A percentile compares a stretch with the other conserved stretches of the same genome.
These are phyloP conservation scores for Paracyclopina nana DNA, from an alignment of 1,140 invertebrate species.

Conservation along the genomic window DNA sequence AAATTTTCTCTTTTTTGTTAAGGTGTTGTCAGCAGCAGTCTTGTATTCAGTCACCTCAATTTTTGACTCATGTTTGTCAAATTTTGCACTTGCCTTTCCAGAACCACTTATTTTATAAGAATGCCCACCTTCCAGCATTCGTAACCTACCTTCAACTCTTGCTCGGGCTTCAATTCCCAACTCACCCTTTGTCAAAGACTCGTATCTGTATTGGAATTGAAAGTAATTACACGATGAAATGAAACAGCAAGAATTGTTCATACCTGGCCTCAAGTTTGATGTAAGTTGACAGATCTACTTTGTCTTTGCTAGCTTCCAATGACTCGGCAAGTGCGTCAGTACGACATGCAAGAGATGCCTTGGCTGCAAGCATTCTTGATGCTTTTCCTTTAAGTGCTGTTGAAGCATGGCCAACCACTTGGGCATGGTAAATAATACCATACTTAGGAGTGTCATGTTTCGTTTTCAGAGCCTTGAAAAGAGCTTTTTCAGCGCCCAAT, in stretches of 20 bases:
- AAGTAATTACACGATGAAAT: too few relatives aligned
- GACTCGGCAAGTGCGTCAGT: constrained; percentile 94
- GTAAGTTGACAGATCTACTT: too few relatives aligned
- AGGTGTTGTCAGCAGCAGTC: constrained; percentile 28
- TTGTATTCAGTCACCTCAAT: constrained; percentile 31
- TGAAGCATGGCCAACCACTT: constrained; percentile 66
- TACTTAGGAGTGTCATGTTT: constrained; percentile 98
- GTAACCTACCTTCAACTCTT: constrained; percentile 56
- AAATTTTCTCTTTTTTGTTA: constrained; percentile 25
- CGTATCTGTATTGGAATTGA: too few relatives aligned
- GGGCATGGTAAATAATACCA: constrained; percentile 92
- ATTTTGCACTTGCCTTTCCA: constrained; percentile 52
- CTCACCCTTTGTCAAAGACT: constrained; percentile 38
- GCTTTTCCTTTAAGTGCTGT: constrained; percentile 79
- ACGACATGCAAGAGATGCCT: constrained; percentile 72
- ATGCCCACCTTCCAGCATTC: constrained; percentile 62
- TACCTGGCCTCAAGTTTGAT: too few relatives aligned
- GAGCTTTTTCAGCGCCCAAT: constrained; percentile 89
- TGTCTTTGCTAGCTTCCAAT: too few relatives aligned
- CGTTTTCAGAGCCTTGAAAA: constrained; percentile 84
- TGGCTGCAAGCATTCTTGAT: constrained; percentile 89
- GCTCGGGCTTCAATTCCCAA: constrained; percentile 67
- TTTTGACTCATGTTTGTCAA: constrained; percentile 17
- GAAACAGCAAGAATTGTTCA: too few relatives aligned
- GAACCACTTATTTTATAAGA: constrained; percentile 54